A percentile compares a stretch with the other conserved stretches of the same genome.
Conservation (phyloP, 2,113 vertebrate genomes). For the Glareola pratincola region DNA sequence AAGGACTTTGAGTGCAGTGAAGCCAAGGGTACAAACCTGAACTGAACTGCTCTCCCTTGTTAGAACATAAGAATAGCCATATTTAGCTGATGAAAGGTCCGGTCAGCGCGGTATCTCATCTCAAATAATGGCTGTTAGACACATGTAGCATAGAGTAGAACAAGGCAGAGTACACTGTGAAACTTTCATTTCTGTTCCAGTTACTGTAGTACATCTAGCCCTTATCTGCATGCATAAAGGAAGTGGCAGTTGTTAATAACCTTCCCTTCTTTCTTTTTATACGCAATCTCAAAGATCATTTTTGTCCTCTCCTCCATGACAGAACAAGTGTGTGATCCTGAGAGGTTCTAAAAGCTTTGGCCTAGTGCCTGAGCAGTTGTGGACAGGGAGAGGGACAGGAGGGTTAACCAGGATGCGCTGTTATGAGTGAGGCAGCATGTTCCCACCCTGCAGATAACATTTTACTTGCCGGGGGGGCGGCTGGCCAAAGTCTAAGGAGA, state of each 20-base stretch:
- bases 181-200: background rate
- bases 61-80: background rate
- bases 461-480: background rate
- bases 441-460: background rate
- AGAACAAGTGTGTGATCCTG: background rate
- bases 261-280: background rate
- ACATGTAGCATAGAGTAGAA: background rate
- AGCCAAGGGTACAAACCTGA: background rate
- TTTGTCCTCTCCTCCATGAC: background rate
- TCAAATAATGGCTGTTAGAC: background rate
- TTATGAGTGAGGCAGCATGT: background rate
- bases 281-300: background rate
- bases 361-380: background rate
- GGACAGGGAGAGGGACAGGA: background rate
- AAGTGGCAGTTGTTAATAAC: background rate
- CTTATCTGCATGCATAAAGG: background rate
- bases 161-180: background rate
- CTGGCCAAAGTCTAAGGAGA: background rate
- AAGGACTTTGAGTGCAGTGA: background rate
- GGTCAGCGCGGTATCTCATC: background rate
- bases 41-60: background rate
- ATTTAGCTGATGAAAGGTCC: background rate
- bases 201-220: background rate
- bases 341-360: background rate
- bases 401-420: background rate